Conservation (phyloP, 2,888 invertebrate species). For the Zaprionus obscuricornis region DNA sequence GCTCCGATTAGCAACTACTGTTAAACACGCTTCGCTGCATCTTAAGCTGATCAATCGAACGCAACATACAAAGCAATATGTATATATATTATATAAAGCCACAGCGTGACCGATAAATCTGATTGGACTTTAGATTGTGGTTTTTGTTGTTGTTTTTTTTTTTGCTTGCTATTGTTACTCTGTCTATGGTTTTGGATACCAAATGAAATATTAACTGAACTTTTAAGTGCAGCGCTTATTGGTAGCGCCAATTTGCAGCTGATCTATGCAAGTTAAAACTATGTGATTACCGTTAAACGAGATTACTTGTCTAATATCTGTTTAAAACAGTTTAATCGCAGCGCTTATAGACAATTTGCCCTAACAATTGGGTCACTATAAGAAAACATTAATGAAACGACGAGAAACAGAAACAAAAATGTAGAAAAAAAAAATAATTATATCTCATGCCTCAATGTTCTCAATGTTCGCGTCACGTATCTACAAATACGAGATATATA, state of each 20-base stretch:
- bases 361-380: slow-evolving; percentile 63
- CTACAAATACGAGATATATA: slow-evolving; percentile 2
- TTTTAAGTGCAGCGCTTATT: slow-evolving; percentile 43
- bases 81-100: no score
- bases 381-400: no score
- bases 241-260: slow-evolving; percentile 54
- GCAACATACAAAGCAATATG: slow-evolving; percentile 9
- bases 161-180: not conserved
- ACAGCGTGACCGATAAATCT: slow-evolving; percentile 71
- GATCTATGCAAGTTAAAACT: slow-evolving; percentile 39
- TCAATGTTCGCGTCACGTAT: no score
- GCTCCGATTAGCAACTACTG: slow-evolving; percentile 33
- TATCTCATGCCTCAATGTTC: no score
- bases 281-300: slow-evolving; percentile 44
- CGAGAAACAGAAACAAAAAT: no score
- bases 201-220: slow-evolving; percentile 36
- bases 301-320: slow-evolving; percentile 42
- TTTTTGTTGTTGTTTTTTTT: not conserved
- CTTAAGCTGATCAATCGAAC: slow-evolving; percentile 17
- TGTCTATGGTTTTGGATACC: no score
- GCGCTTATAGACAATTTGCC: slow-evolving; percentile 17
- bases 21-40: slow-evolving; percentile 48
- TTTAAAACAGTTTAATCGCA: slow-evolving; percentile 48
- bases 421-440: no score
- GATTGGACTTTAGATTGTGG: slow-evolving; percentile 38